A percentile compares a stretch with the other conserved stretches of the same genome.
Conservation (phyloP, 2,113 vertebrate genomes). For the Nyctereutes procyonoides region DNA sequence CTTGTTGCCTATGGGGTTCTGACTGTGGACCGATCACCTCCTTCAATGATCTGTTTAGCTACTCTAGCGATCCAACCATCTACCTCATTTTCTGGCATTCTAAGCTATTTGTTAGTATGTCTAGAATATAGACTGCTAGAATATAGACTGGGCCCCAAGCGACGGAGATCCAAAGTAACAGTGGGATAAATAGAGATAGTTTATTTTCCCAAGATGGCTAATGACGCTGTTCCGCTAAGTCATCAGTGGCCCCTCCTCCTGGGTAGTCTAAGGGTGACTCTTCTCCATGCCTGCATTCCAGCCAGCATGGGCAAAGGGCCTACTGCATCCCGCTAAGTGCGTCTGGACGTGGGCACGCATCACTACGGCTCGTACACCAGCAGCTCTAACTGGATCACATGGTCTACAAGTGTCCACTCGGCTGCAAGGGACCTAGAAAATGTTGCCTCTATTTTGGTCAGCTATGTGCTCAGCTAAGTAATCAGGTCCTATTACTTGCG, state of each 20-base stretch:
- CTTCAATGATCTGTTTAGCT: neutral
- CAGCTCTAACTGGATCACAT: neutral
- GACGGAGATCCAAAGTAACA: neutral
- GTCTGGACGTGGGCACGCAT: neutral
- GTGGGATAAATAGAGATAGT: neutral
- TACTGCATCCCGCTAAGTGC: neutral
- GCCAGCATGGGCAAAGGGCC: neutral
- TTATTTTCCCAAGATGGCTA: constrained; percentile 3
- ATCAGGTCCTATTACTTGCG: neutral
- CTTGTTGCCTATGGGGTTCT: neutral
- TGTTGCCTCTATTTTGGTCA: neutral
- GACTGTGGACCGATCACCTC: neutral
- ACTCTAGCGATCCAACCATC: neutral
- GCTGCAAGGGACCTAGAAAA: neutral
- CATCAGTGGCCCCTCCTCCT: neutral
- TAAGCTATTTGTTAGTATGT: neutral
- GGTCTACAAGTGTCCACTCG: neutral
- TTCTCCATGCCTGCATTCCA: neutral
- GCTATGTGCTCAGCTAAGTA: neutral
- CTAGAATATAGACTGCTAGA: neutral
- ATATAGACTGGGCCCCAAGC: neutral
- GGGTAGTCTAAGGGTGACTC: neutral
- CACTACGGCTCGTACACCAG: neutral
- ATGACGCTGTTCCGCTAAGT: neutral
- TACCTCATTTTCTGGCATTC: neutral